phyloP scores from a whole-genome alignment of 2,113 vertebrate species.

The Epinephelus lanceolatus region DNA sequence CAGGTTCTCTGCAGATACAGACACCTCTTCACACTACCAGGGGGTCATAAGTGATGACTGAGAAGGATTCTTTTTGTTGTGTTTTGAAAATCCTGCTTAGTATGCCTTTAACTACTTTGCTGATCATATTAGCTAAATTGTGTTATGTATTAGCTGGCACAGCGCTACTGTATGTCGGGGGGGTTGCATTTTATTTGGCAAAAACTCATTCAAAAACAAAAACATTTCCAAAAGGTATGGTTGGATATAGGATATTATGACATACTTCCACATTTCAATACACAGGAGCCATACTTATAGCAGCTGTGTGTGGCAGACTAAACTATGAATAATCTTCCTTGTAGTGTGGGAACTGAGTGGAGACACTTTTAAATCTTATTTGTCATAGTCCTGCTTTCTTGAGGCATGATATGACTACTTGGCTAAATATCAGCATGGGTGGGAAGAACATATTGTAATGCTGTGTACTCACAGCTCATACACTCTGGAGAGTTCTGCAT shows the following conservation, averaged over 20 bases:
- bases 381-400: slow-evolving; percentile 34
- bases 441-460: slow-evolving; percentile 60
- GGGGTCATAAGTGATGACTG: no score
- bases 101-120: no score
- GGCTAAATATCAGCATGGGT: slow-evolving; percentile 48
- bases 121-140: no score
- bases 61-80: no score
- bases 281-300: not conserved
- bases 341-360: slow-evolving; percentile 5
- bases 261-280: not conserved
- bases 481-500: slow-evolving; percentile 54
- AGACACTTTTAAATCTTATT: slow-evolving; percentile 39
- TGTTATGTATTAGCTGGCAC: no score
- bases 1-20: no score
- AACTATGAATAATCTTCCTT: slow-evolving; percentile 24
- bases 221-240: not conserved
- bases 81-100: no score
- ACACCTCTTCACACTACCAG: no score
- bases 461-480: slow-evolving; percentile 34
- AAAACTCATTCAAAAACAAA: not conserved
- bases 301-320: slow-evolving; percentile 17
- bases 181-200: not conserved
- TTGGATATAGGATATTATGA: not conserved
- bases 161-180: not conserved
- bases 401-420: slow-evolving; percentile 41